A percentile compares a stretch with the other conserved stretches of the same genome.
Conservation (phyloP, 2,797 vertebrate genomes). For the Aplochiton taeniatus region DNA sequence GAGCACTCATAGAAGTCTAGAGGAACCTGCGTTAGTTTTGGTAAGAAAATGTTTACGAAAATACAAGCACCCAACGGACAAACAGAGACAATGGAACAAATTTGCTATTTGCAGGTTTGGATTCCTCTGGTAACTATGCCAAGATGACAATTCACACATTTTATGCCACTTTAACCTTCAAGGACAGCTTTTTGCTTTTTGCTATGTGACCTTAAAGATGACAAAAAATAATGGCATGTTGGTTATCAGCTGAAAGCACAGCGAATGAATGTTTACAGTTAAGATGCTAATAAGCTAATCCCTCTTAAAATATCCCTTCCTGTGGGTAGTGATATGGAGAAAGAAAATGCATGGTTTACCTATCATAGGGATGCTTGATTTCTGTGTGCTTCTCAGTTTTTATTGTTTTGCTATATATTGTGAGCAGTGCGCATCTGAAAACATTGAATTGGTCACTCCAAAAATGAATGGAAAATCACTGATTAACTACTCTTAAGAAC, state of each 20-base stretch:
- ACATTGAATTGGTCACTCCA: conserved; percentile 5
- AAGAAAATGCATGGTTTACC: conserved; percentile 51
- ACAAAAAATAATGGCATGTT: conserved; percentile 63
- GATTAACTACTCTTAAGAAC: too few relatives aligned
- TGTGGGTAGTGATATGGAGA: conserved; percentile 52
- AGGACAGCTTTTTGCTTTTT: conserved; percentile 42
- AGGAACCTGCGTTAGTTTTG: too few relatives aligned
- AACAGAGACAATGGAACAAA: conserved; percentile 67
- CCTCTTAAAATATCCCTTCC: conserved; percentile 47
- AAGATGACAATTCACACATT: conserved; percentile 43
- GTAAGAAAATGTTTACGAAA: conserved; percentile 22
- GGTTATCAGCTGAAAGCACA: conserved; percentile 64
- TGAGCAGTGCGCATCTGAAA: background rate
- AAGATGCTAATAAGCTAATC: conserved; percentile 78
- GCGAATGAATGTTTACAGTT: conserved; percentile 78
- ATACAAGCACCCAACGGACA: conserved; percentile 5
- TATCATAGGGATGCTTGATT: conserved; percentile 57
- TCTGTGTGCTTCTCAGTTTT: conserved; percentile 43
- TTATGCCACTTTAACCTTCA: conserved; percentile 29
- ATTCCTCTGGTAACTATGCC: conserved; percentile 52
- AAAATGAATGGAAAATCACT: background rate
- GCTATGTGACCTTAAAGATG: conserved; percentile 63
- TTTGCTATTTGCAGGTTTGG: conserved; percentile 63
- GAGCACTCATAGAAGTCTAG: background rate
- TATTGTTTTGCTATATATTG: conserved; percentile 9